Conservation (phyloP, 2,888 invertebrate species). For the Epistrophe grossulariae region DNA sequence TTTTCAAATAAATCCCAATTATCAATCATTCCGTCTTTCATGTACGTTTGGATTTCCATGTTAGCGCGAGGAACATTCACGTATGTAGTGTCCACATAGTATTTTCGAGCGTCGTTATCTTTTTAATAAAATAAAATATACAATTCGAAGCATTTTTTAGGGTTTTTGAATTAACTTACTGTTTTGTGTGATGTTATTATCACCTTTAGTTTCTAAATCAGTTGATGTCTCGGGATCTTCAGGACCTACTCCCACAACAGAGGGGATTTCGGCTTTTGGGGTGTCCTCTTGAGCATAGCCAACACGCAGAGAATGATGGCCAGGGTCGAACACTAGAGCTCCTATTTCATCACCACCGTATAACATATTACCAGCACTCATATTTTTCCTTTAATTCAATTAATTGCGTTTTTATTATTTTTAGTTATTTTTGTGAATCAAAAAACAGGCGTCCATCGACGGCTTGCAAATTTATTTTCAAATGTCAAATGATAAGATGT, state of each 20-base stretch:
- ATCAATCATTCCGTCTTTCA: constrained; percentile 99
- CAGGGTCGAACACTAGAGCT: constrained; percentile 98
- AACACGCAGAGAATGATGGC: constrained; percentile 92
- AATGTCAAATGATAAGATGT: too few species aligned
- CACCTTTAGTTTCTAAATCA: constrained; percentile 91
- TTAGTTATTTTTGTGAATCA: background rate
- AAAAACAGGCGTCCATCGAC: constrained; percentile 8
- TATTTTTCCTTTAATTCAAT: constrained; percentile 56
- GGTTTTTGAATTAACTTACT: constrained; percentile 76
- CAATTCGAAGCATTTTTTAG: background rate
- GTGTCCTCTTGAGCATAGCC: constrained; percentile 98
- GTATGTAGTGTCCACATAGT: constrained; percentile 96
- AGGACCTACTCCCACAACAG: constrained; percentile 94
- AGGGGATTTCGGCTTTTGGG: constrained; percentile 99
- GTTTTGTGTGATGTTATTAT: constrained; percentile 88
- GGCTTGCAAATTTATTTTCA: background rate
- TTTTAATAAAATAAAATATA: background rate
- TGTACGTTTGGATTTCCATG: constrained; percentile 95
- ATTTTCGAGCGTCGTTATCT: constrained; percentile 85
- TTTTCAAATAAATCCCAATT: constrained; percentile 99
- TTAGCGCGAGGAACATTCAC: constrained; percentile 94
- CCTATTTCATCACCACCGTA: constrained; percentile 99
- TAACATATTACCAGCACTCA: constrained; percentile 88
- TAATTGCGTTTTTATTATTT: background rate
- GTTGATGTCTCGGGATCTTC: constrained; percentile 86